Evolutionary conservation across 2,888 invertebrate species (phyloP), one percentile per base, ranked within the genome.

Genomic region (Chelonus formosanus): DNA sequence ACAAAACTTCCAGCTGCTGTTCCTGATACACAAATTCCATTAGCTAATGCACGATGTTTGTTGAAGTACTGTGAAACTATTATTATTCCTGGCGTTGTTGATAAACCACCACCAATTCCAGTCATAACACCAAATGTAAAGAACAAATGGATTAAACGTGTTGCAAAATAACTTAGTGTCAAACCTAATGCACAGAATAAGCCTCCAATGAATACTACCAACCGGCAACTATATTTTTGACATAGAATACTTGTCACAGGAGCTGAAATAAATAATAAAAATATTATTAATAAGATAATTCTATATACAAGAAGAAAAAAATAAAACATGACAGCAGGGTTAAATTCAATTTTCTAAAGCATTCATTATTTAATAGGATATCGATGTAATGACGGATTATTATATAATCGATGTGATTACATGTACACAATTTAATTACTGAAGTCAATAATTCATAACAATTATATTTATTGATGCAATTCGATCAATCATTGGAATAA

Each of bases 61-160:
- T 92, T 91, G 75, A 93, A 93, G 77, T 93, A 93, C 71, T 91
- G 91, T 0, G 92, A 92, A 0, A 93, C 92, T 67, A 93, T 91
- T 5, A 93, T 91, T 60, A 93, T 92, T 0, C 93, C 93, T 0
- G 93, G 92, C 0, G 93, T 92, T 1, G 92, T 93, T 0, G 92
- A 92, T 0, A 93, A 85, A 0, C 92, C 92, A 0, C 92, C 92
- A 0, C 93, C 93, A 64, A 92, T 90, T 45, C 91, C 91, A 71
- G 91, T 90, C 75, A 92, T 86, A 7, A 92, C 88, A 44, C 92
- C 92, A 73, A 92, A 91, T 56, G 91, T 91, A 68, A 92, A 87
- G 65, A 91, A 86, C 48, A 92, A 85, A 80, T 91, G 91, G 63
- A 90, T 79, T 60, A 92, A 83, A n/a, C 87, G 89, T 4, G 87